Conservation (phyloP, 2,888 invertebrate genomes). For the Thecophora atra region DNA sequence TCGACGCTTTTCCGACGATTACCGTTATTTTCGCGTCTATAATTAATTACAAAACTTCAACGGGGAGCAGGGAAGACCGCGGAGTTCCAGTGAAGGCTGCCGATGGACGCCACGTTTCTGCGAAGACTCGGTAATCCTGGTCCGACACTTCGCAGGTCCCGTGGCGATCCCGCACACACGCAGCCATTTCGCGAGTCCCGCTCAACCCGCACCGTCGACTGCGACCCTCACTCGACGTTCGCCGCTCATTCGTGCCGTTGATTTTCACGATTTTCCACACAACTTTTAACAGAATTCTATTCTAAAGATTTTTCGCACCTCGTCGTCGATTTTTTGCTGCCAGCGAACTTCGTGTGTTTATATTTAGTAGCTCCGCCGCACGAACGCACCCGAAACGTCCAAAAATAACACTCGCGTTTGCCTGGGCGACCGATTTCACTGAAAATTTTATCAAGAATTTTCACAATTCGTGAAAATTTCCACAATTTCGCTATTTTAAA, state of each 20-base stretch:
- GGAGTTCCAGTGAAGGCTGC: conserved; percentile 29
- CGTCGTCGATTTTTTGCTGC: conserved; percentile 31
- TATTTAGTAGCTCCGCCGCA: conserved; percentile 53
- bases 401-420: conserved; percentile 62
- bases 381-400: conserved; percentile 55
- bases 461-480: conserved; percentile 46
- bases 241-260: conserved; percentile 1
- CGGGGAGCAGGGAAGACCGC: neutral
- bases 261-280: conserved; percentile 29
- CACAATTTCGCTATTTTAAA: conserved; percentile 33
- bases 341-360: conserved; percentile 59
- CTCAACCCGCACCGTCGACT: conserved; percentile 34
- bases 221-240: conserved; percentile 28
- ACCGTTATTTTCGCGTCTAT: too few relatives aligned
- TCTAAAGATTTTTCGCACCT: conserved; percentile 32
- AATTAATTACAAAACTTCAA: neutral
- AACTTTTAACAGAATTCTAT: conserved; percentile 15
- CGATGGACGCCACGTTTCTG: conserved; percentile 24
- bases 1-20: neutral
- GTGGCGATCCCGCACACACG: conserved; percentile 36
- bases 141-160: conserved; percentile 52
- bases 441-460: conserved; percentile 47
- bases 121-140: conserved; percentile 58
- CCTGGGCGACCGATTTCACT: conserved; percentile 56
- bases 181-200: conserved; percentile 22